Percentiles rank a stretch among this genome's conserved stretches.
Conservation (phyloP, 2,113 vertebrate species). For the Sinosuthora webbiana region DNA sequence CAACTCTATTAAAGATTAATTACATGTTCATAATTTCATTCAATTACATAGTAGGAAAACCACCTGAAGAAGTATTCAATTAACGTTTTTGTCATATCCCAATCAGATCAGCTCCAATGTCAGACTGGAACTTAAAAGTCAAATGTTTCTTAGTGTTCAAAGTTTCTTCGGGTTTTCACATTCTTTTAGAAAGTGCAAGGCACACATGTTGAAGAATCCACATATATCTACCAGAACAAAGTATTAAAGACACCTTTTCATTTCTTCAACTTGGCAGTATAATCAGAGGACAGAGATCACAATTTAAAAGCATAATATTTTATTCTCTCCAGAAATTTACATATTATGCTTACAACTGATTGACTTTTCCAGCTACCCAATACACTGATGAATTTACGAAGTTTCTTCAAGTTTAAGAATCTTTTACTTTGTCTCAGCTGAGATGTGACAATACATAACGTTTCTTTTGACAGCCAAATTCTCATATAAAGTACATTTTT, state of each 20-base stretch:
- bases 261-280: neutral
- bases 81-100: neutral
- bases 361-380: neutral
- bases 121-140: neutral
- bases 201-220: neutral
- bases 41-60: neutral
- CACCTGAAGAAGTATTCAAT: neutral
- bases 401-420: neutral
- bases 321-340: neutral
- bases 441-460: neutral
- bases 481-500: neutral
- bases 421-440: neutral
- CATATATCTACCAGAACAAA: neutral
- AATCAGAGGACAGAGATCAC: neutral
- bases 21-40: neutral
- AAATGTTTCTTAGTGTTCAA: neutral
- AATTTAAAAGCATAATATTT: neutral
- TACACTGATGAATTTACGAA: neutral
- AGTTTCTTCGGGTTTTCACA: neutral
- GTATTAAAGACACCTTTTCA: neutral
- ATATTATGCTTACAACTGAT: neutral
- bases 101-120: neutral
- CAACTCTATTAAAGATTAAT: neutral
- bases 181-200: neutral
- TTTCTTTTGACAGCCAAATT: neutral